These are phyloP conservation scores for Danio rerio DNA, from an alignment of 2,113 vertebrate species.

Conservation along the genomic window GRCz12tu NC_133193.1:40315001-40315500, in stretches of 20 bases:
- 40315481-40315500: constrained; percentile 64
- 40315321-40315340: constrained; percentile 67
- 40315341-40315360: constrained; percentile 78
- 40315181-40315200: constrained; percentile 64
- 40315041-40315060: constrained; percentile 67
- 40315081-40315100: constrained; percentile 79
- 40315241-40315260: constrained; percentile 14
- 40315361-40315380: constrained; percentile 88
- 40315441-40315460: constrained; percentile 72
- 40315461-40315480: constrained; percentile 91
- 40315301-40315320: constrained; percentile 81
- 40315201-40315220: constrained; percentile 46
- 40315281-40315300: constrained; percentile 83
- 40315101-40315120: constrained; percentile 76
- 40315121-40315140: constrained; percentile 60
- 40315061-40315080: constrained; percentile 61
- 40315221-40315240: constrained; percentile 43
- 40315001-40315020: constrained; percentile 64
- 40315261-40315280: constrained; percentile 47
- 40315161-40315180: constrained; percentile 59
- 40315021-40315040: constrained; percentile 60
- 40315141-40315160: constrained; percentile 60
- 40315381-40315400: constrained; percentile 72
- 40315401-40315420: constrained; percentile 67
- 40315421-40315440: constrained; percentile 59